These are phyloP conservation scores for Belgica antarctica DNA, from an alignment of 2,888 invertebrate genomes.

Conservation along the genomic window DNA sequence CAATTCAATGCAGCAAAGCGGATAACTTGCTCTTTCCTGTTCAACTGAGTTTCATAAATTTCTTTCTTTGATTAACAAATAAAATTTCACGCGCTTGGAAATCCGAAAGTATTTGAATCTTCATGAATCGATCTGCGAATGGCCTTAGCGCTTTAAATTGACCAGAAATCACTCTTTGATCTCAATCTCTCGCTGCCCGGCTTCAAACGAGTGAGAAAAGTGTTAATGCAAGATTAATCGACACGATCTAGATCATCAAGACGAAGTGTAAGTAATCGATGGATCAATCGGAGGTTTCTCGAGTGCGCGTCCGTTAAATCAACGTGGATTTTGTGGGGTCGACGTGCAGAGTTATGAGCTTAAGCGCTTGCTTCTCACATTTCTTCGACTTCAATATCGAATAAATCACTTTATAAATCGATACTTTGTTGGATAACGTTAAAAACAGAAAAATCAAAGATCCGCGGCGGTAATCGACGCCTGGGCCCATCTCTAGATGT, in stretches of 20 bases:
- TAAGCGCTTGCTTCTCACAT: neutral
- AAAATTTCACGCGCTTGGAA: too few species aligned
- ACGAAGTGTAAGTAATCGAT: neutral
- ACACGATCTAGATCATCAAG: conserved; percentile 20
- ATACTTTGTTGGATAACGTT: conserved; percentile 32
- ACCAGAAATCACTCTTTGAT: too few species aligned
- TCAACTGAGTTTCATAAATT: too few species aligned
- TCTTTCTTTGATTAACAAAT: too few species aligned
- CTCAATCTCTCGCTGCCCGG: too few species aligned
- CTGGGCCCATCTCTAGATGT: conserved; percentile 6
- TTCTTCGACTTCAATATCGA: neutral
- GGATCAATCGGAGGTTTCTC: conserved; percentile 11
- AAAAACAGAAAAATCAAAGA: conserved; percentile 13
- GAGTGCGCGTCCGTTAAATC: neutral
- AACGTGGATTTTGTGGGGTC: conserved; percentile 23
- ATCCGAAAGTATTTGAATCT: too few species aligned
- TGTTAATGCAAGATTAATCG: conserved; percentile 28
- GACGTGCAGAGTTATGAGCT: neutral
- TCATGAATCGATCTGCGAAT: too few species aligned
- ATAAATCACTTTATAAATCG: conserved; percentile 44
- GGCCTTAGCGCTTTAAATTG: too few species aligned
- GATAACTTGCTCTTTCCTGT: too few species aligned
- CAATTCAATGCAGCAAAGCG: too few species aligned
- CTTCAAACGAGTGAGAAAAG: conserved; percentile 7
- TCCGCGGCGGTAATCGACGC: conserved; percentile 21